Conservation (phyloP, 1,140 invertebrate species). For the Drosophila athabasca region DNA sequence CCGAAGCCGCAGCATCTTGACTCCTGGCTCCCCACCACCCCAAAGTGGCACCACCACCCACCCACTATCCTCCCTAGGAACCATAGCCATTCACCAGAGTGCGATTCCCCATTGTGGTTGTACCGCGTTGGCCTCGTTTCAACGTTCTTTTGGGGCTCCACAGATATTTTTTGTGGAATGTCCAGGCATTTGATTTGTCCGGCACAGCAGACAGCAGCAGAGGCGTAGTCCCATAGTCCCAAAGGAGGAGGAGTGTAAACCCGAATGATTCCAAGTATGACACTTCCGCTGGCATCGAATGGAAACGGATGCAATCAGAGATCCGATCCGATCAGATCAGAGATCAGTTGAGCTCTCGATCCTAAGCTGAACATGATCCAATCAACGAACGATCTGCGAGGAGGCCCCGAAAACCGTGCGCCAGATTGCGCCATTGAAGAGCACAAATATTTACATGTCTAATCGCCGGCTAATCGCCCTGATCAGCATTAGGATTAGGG, state of each 20-base stretch:
- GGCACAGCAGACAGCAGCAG: constrained; percentile 26
- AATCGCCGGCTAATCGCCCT: constrained; percentile 47
- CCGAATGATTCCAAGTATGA: too few relatives aligned
- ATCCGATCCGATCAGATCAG: constrained; percentile 10
- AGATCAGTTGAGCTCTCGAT: too few relatives aligned
- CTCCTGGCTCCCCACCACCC: neutral
- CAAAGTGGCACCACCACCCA: neutral
- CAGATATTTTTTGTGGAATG: constrained; percentile 63
- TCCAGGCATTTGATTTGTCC: constrained; percentile 64
- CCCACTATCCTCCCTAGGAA: neutral
- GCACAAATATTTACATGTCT: constrained; percentile 46
- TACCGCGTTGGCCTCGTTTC: constrained; percentile 69
- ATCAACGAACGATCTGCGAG: constrained; percentile 22
- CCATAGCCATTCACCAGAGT: constrained; percentile 4
- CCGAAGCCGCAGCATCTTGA: constrained; percentile 17
- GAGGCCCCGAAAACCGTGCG: neutral
- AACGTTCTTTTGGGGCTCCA: constrained; percentile 67
- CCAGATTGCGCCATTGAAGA: constrained; percentile 32
- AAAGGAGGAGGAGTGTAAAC: neutral
- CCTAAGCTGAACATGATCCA: constrained; percentile 33
- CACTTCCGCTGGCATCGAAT: too few relatives aligned
- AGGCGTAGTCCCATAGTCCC: neutral
- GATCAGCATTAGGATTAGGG: constrained; percentile 45
- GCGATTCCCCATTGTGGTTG: constrained; percentile 47
- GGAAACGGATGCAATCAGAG: constrained; percentile 24